These are phyloP conservation scores for Butorides virescens DNA, from an alignment of 2,113 vertebrate genomes.

Conservation along the genomic window DNA sequence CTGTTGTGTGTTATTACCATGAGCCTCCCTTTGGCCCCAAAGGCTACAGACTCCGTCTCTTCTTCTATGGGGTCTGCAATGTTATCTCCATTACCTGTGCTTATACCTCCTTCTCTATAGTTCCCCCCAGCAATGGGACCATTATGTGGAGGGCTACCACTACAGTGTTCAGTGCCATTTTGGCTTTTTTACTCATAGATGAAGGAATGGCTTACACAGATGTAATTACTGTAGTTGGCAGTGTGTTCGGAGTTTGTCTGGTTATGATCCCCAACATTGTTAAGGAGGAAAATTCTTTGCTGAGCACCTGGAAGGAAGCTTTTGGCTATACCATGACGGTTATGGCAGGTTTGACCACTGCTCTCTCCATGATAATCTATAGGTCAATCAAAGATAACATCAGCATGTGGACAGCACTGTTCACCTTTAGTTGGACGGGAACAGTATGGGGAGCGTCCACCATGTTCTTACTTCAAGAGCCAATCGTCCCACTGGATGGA, in stretches of 20 bases:
- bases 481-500: conserved; percentile 91
- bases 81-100: conserved; percentile 98
- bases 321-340: conserved; percentile 98
- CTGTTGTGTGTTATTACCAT: conserved; percentile 89
- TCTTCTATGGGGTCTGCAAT: conserved; percentile 95
- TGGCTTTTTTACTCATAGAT: conserved; percentile 93
- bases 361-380: conserved; percentile 97
- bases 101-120: conserved; percentile 97
- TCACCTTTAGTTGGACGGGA: conserved; percentile 98
- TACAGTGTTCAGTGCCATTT: conserved; percentile 92
- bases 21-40: conserved; percentile 94
- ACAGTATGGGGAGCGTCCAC: conserved; percentile 94
- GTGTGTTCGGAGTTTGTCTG: conserved; percentile 91
- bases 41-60: conserved; percentile 90
- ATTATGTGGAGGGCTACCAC: conserved; percentile 98
- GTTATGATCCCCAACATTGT: conserved; percentile 95
- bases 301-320: conserved; percentile 95
- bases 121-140: conserved; percentile 95
- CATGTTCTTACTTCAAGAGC: conserved; percentile 98
- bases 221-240: conserved; percentile 87
- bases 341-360: conserved; percentile 93
- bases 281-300: conserved; percentile 86
- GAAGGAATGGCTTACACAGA: conserved; percentile 90
- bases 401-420: conserved; percentile 98
- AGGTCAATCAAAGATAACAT: conserved; percentile 93